Base-by-base conservation (phyloP, 2,113 vertebrate genomes). In the Leuciscus idus region DNA sequence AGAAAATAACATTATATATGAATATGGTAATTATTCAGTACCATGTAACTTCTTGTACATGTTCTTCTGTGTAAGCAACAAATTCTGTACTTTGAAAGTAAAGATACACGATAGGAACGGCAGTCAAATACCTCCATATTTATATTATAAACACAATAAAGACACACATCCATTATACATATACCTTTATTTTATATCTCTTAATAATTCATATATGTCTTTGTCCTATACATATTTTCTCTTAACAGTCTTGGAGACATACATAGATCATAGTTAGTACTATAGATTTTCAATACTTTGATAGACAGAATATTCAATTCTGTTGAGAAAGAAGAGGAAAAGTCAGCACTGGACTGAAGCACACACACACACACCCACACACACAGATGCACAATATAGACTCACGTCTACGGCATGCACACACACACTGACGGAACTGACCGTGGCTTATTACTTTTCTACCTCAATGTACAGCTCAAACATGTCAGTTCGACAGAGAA, bases 161-260 rank as follows among this genome's bases (percentile, higher is more conserved):
- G 52, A 83, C 81, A 72, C 76, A 85, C 43, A 72, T 30, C n/a
- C 21, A 59, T 84, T 86, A 82, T 91, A 86, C 86, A 88, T 94
- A 94, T 93, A 93, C 84, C 85, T 93, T 94, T 92, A 91, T 87
- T 92, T 90, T 91, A 90, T 90, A 93, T 93, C 89, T 93, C 88
- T 43, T 92, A 84, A 90, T 92, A 88, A 90, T 93, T 92, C 66
- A 92, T 93, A 93, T 94, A 88, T 90, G 92, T 92, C 48, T 93
- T 94, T 92, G 91, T 92, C 92, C 90, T 94, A 94, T 95, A 94
- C 93, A 95, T 87, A 86, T 87, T 90, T 94, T 93, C 88, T 93
- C 87, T 89, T 91, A 92, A 95, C 92, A 93, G 90, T 93, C 90
- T 93, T 91, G 89, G 87, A 83, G 90, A 95, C 93, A 90, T 92